Conservation (phyloP, 2,113 vertebrate genomes). For the Rhegmatorhina hoffmannsi region DNA sequence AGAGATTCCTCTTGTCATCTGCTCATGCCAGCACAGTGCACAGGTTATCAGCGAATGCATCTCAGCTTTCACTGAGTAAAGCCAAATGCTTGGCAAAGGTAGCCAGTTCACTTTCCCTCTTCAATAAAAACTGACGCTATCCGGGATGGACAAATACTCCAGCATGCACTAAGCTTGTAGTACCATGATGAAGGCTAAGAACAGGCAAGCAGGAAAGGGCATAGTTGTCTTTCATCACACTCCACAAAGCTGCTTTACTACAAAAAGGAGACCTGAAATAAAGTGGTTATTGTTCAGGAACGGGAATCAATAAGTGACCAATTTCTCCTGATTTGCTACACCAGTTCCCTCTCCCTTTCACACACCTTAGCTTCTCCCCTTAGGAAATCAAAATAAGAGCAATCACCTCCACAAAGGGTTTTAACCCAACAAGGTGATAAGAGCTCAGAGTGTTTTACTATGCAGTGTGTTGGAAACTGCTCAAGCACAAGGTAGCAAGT, state of each 20-base stretch:
- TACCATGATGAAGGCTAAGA: not conserved
- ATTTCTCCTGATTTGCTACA: not conserved
- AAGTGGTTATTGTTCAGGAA: not conserved
- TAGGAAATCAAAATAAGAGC: not conserved
- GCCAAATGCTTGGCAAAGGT: not conserved
- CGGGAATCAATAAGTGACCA: not conserved
- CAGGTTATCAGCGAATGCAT: not conserved
- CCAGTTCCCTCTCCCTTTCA: not conserved
- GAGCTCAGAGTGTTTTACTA: not conserved
- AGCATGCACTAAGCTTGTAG: not conserved
- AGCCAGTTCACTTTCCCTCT: not conserved
- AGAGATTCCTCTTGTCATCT: not conserved
- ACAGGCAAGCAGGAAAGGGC: not conserved
- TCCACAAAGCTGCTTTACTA: not conserved
- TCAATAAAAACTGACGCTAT: not conserved
- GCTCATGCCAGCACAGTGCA: fast-evolving
- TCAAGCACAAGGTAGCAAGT: not conserved
- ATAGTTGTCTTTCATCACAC: not conserved
- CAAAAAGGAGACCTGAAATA: not conserved
- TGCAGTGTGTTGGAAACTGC: not conserved
- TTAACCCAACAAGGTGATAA: not conserved
- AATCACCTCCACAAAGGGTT: not conserved
- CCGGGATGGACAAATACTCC: not conserved
- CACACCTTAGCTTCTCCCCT: not conserved
- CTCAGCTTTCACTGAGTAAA: not conserved